A percentile compares a stretch with the other conserved stretches of the same genome.
These are phyloP conservation scores for Bombus sylvicola DNA, from an alignment of 1,140 invertebrate species.

Conservation along the genomic window DNA sequence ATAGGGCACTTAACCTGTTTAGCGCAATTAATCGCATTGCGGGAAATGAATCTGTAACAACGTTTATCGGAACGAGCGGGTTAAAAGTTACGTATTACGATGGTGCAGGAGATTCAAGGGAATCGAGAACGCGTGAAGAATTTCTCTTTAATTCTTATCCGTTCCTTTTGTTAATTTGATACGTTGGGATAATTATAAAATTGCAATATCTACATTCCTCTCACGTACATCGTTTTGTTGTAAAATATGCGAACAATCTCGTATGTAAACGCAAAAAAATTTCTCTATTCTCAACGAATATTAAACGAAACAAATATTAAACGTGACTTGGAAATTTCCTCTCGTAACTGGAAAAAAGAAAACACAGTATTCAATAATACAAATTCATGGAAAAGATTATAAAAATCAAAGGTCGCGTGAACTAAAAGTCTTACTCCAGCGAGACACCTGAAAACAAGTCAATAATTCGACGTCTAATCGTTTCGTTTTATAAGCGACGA, in stretches of 20 bases:
- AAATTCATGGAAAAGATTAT: background rate
- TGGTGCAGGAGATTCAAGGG: background rate
- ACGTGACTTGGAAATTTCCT: no score
- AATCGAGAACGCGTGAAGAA: no score
- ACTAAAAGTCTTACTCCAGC: no score
- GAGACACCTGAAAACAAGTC: background rate
- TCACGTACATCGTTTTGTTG: no score
- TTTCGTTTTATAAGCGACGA: background rate
- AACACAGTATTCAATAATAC: no score
- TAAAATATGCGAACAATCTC: no score
- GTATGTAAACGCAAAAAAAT: background rate
- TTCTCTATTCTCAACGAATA: background rate
- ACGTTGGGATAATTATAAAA: no score
- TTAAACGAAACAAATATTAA: background rate
- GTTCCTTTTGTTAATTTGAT: no score
- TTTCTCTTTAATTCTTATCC: no score
- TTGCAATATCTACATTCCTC: no score
- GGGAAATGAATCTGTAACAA: slow-evolving; percentile 28
- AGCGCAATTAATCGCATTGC: slow-evolving; percentile 44
- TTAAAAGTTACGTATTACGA: background rate
- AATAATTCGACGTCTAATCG: background rate
- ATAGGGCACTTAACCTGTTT: slow-evolving; percentile 40
- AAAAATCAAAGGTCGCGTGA: background rate
- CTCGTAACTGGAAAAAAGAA: no score
- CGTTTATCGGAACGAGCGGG: background rate